A percentile compares a stretch with the other conserved stretches of the same genome.
Conservation (phyloP, 2,888 invertebrate species). For the Mycalesis mineus region DNA sequence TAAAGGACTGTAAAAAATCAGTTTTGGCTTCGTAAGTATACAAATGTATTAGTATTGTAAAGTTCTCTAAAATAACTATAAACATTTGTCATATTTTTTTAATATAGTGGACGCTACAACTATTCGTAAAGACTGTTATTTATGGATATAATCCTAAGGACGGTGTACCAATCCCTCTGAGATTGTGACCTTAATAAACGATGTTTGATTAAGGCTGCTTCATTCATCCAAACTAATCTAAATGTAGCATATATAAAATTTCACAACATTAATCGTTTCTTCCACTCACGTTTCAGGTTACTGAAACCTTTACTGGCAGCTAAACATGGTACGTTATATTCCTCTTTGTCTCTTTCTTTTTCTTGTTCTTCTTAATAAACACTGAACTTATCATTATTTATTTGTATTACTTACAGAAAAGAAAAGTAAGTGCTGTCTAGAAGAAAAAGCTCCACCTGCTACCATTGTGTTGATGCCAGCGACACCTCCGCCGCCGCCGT, state of each 20-base stretch:
- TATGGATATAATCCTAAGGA: no score
- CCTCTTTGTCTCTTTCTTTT: background rate
- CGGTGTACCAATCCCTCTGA: no score
- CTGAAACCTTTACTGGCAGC: constrained; percentile 53
- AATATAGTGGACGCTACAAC: no score
- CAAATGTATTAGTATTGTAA: background rate
- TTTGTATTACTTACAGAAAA: constrained; percentile 30
- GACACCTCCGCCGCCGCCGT: constrained; percentile 38
- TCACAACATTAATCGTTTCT: background rate
- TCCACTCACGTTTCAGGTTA: constrained; percentile 49
- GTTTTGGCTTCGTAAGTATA: constrained; percentile 59
- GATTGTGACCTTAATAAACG: no score
- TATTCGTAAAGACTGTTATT: no score
- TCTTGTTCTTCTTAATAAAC: background rate
- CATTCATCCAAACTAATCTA: no score
- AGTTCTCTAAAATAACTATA: no score
- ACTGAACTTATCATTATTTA: background rate
- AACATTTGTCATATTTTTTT: no score
- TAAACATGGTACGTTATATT: constrained; percentile 48
- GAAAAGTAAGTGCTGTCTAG: constrained; percentile 32
- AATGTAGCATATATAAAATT: no score
- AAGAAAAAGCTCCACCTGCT: constrained; percentile 45
- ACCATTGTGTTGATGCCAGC: constrained; percentile 61
- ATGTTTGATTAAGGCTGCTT: no score
- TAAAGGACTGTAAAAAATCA: constrained; percentile 66